A percentile compares a stretch with the other conserved stretches of the same genome.
These are phyloP conservation scores for Solenopsis fugax DNA, from an alignment of 1,140 invertebrate genomes.

Conservation along the genomic window DNA sequence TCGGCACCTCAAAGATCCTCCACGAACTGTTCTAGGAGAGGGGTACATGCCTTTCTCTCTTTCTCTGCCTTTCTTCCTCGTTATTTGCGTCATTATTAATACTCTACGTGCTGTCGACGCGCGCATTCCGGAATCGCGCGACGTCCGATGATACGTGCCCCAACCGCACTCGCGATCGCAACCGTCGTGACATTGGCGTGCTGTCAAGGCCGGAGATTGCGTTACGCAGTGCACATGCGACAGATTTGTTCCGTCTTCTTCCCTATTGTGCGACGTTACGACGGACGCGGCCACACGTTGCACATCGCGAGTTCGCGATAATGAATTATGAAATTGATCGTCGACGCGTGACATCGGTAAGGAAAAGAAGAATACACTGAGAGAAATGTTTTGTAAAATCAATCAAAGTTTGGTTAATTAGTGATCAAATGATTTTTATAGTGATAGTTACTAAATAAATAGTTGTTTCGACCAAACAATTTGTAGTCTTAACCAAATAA, in stretches of 20 bases:
- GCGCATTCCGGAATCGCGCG: conserved; percentile 20
- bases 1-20: neutral
- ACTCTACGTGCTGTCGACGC: conserved; percentile 14
- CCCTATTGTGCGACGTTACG: neutral
- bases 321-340: neutral
- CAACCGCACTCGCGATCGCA: conserved; percentile 1
- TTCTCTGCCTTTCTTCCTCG: neutral
- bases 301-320: neutral
- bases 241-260: conserved; percentile 13
- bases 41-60: neutral
- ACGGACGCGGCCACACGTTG: neutral
- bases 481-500: too few species aligned
- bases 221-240: conserved; percentile 6
- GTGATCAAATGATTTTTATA: too few species aligned
- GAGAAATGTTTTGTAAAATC: too few species aligned
- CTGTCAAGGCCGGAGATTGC: conserved; percentile 25
- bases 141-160: neutral
- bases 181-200: conserved; percentile 37
- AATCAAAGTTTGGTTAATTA: too few species aligned
- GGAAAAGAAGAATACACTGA: neutral
- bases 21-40: neutral
- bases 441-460: too few species aligned
- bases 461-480: too few species aligned
- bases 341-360: neutral
- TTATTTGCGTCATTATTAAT: conserved; percentile 41